A percentile compares a stretch with the other conserved stretches of the same genome.
These are phyloP conservation scores for Parasteatoda lunata DNA, from an alignment of 2,888 invertebrate genomes.

Conservation along the genomic window DNA sequence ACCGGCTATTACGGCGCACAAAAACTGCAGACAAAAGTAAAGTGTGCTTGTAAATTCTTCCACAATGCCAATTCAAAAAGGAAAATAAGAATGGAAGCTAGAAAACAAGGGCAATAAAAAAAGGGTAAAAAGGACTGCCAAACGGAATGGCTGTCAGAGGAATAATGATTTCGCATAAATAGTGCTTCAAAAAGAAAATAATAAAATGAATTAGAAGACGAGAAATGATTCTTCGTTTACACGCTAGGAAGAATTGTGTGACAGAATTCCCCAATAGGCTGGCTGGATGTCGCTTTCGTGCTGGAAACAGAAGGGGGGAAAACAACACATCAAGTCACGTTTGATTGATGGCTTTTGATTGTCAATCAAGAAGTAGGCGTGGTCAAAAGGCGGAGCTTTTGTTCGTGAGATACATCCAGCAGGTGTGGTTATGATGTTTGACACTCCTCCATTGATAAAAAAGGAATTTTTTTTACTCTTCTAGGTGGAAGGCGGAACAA, in stretches of 20 bases:
- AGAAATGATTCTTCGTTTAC: slow-evolving; percentile 25
- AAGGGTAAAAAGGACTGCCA: neutral
- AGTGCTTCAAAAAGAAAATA: slow-evolving; percentile 23
- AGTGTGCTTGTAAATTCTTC: too few relatives aligned
- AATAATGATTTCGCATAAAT: slow-evolving; percentile 56
- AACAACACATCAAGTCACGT: slow-evolving; percentile 5
- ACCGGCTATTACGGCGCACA: too few relatives aligned
- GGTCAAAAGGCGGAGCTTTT: slow-evolving; percentile 34
- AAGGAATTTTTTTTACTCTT: slow-evolving; percentile 11
- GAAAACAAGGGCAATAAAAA: slow-evolving; percentile 13
- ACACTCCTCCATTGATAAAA: slow-evolving; percentile 18
- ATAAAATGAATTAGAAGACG: slow-evolving; percentile 15
- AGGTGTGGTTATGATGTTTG: slow-evolving; percentile 6
- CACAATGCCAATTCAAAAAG: neutral
- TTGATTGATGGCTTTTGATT: slow-evolving; percentile 44
- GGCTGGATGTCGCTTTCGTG: slow-evolving; percentile 8
- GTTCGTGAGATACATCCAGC: neutral
- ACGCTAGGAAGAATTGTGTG: slow-evolving; percentile 45
- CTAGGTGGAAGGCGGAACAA: neutral
- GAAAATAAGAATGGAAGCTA: slow-evolving; percentile 19
- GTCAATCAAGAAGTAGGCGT: slow-evolving; percentile 55
- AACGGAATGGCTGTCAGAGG: slow-evolving; percentile 25
- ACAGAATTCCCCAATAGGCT: slow-evolving; percentile 30
- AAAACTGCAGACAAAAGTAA: too few relatives aligned
- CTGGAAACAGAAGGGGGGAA: slow-evolving; percentile 12